A percentile compares a stretch with the other conserved stretches of the same genome.
Evolutionary conservation across 2,113 vertebrate species (phyloP).

Genomic region (Orycteropus afer): DNA sequence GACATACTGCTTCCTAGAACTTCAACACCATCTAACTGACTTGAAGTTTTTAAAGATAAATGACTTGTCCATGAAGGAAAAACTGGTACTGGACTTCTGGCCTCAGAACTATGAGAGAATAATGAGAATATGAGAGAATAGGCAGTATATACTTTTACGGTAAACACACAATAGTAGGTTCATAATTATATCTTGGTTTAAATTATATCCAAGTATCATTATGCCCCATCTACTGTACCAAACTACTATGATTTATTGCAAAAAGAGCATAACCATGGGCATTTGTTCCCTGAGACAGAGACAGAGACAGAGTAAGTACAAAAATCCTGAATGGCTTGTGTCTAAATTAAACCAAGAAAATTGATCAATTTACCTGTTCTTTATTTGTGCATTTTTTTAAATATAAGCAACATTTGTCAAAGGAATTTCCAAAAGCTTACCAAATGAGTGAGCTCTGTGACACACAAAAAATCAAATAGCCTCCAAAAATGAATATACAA

Average conservation of each 20-base stretch:
- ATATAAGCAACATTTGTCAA: slow-evolving; percentile 16
- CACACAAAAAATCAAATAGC: neutral
- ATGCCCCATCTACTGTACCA: neutral
- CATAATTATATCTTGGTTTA: slow-evolving; percentile 41
- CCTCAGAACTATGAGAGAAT: fast-evolving
- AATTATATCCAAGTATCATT: slow-evolving; percentile 42
- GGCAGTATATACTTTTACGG: neutral
- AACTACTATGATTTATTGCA: neutral
- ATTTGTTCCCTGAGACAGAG: neutral
- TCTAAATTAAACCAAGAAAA: slow-evolving; percentile 5
- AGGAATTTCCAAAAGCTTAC: slow-evolving; percentile 10
- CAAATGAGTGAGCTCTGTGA: neutral
- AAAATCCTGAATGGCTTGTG: neutral
- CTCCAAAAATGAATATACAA: slow-evolving; percentile 3
- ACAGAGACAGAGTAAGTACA: neutral
- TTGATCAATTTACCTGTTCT: neutral
- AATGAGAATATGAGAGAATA: no score
- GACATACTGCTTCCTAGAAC: neutral
- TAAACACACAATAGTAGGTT: neutral
- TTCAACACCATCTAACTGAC: neutral
- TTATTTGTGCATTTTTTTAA: slow-evolving; percentile 23
- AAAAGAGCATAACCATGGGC: neutral
- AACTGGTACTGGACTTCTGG: neutral
- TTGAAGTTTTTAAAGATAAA: neutral
- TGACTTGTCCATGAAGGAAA: neutral